phyloP scores from a whole-genome alignment of 2,888 invertebrate species.

The Drosophila acutilabella region DNA sequence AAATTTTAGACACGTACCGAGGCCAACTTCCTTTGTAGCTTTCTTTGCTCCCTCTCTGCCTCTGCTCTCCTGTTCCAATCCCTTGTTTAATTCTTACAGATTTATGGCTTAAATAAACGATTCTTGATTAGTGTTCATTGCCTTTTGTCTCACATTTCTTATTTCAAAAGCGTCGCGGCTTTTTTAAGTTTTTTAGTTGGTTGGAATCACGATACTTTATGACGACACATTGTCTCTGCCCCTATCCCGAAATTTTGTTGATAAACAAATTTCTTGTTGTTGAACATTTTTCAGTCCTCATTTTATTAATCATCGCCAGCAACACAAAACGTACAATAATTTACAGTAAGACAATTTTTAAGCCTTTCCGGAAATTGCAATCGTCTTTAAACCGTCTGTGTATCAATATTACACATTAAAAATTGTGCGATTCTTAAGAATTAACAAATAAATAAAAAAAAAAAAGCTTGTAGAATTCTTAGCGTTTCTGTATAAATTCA shows the following conservation, averaged over 20 bases:
- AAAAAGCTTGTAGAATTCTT: constrained; percentile 3
- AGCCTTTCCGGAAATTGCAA: constrained; percentile 17
- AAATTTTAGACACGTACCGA: constrained; percentile 69
- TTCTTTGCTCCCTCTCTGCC: not conserved
- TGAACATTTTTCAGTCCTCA: constrained; percentile 6
- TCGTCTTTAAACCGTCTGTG: not conserved
- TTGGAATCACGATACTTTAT: constrained; percentile 25
- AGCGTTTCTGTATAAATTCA: constrained; percentile 20
- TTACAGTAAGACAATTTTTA: not conserved
- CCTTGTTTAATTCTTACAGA: constrained; percentile 58
- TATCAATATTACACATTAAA: not conserved
- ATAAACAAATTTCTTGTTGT: constrained; percentile 39
- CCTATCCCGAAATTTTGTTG: constrained; percentile 34
- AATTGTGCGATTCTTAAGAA: constrained; percentile 4
- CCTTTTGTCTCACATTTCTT: constrained; percentile 24
- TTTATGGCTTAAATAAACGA: constrained; percentile 79
- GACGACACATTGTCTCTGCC: constrained; percentile 38
- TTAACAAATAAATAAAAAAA: not conserved
- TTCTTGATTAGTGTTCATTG: constrained; percentile 66
- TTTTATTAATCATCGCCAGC: constrained; percentile 40
- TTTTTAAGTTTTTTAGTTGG: not conserved
- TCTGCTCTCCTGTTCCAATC: too few relatives aligned
- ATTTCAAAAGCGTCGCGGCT: constrained; percentile 8
- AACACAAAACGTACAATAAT: not conserved
- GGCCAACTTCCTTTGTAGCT: constrained; percentile 53